phyloP scores from a whole-genome alignment of 2,113 vertebrate genomes.

The Pelobates fuscus region DNA sequence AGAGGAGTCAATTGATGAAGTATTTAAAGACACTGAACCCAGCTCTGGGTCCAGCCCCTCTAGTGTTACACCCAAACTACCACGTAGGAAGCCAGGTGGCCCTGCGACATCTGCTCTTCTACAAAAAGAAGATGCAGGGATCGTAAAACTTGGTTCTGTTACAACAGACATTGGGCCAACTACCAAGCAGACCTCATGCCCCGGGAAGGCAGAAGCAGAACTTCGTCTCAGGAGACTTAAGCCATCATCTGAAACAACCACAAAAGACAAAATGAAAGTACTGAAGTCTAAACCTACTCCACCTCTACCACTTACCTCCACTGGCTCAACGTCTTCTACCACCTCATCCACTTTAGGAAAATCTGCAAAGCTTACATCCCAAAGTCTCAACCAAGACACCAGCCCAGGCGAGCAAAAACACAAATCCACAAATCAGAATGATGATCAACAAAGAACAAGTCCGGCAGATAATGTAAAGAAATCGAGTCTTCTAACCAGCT shows the following conservation, averaged over 20 bases:
- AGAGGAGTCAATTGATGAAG: slow-evolving; percentile 75
- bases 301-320: slow-evolving; percentile 75
- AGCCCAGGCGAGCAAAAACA: slow-evolving; percentile 69
- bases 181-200: slow-evolving; percentile 64
- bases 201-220: slow-evolving; percentile 76
- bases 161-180: slow-evolving; percentile 55
- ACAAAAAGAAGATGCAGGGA: slow-evolving; percentile 74
- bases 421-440: slow-evolving; percentile 63
- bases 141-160: slow-evolving; percentile 60
- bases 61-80: slow-evolving; percentile 80
- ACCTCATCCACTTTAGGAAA: slow-evolving; percentile 56
- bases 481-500: slow-evolving; percentile 66
- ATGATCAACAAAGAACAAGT: slow-evolving; percentile 49
- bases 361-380: slow-evolving; percentile 69
- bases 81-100: slow-evolving; percentile 68
- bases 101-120: slow-evolving; percentile 52
- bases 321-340: slow-evolving; percentile 55
- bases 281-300: slow-evolving; percentile 88
- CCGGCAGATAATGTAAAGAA: slow-evolving; percentile 70
- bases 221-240: slow-evolving; percentile 74
- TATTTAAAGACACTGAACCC: slow-evolving; percentile 78
- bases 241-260: slow-evolving; percentile 67
- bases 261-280: slow-evolving; percentile 82
- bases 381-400: slow-evolving; percentile 77
- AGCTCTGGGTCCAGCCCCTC: slow-evolving; percentile 87